Evolutionary conservation across 2,113 vertebrate genomes (phyloP).

Genomic region (Peromyscus californicus): DNA sequence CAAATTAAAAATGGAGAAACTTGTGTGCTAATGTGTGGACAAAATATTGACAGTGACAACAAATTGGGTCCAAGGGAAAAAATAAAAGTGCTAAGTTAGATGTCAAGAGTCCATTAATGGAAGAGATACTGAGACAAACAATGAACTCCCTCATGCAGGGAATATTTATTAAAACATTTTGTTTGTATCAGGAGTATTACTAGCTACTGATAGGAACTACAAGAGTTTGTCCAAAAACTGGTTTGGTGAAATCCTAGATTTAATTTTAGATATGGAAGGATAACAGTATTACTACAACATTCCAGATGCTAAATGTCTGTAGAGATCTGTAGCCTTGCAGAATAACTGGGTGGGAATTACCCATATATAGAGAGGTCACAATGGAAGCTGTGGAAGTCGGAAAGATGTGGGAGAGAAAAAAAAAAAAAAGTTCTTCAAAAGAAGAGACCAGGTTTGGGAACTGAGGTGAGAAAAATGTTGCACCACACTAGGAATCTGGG

Average conservation of each 20-base stretch:
- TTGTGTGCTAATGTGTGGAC: neutral
- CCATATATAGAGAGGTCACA: neutral
- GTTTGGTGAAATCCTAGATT: neutral
- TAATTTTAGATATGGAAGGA: neutral
- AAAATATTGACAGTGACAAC: neutral
- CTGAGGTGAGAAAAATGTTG: neutral
- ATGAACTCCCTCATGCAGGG: neutral
- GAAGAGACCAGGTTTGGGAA: conserved; percentile 25
- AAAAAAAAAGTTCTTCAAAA: neutral
- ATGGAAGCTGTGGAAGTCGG: neutral
- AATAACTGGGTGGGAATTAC: neutral
- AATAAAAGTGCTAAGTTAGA: conserved; percentile 18
- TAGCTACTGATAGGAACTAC: neutral
- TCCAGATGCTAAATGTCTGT: neutral
- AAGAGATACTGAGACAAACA: neutral
- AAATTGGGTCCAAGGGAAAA: neutral
- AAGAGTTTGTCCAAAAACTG: neutral
- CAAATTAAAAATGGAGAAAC: neutral
- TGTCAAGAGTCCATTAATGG: neutral
- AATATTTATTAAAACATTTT: neutral
- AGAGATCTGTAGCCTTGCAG: neutral
- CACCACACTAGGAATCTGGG: neutral
- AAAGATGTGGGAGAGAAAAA: neutral
- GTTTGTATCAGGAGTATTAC: neutral
- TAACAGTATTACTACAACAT: neutral